Conservation (phyloP, 2,797 vertebrate genomes). For the Heterohyrax brucei region DNA sequence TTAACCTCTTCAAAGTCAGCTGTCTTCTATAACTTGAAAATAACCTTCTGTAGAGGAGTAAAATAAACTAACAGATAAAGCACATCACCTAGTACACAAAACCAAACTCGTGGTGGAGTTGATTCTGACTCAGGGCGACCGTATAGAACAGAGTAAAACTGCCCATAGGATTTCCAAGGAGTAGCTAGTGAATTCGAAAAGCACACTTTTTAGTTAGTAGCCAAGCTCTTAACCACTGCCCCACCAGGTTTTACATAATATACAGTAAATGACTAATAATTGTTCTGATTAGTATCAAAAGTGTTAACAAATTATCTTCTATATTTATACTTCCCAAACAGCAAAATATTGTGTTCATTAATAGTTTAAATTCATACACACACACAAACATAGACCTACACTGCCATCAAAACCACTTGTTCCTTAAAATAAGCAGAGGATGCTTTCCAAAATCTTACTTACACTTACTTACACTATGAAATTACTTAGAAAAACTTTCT, state of each 20-base stretch:
- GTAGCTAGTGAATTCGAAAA: no score
- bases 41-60: background rate
- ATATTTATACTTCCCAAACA: conserved; percentile 22
- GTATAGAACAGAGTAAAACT: no score
- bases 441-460: conserved; percentile 1
- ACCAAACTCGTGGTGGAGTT: no score
- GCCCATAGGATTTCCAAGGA: no score
- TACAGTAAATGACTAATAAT: conserved; percentile 7
- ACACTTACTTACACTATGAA: background rate
- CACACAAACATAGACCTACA: background rate
- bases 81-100: background rate
- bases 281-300: conserved; percentile 13
- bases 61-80: conserved; percentile 56
- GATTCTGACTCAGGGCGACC: no score
- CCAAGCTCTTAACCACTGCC: no score
- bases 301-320: conserved; percentile 57
- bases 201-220: no score
- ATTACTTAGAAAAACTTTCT: conserved; percentile 45
- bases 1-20: background rate
- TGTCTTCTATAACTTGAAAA: conserved; percentile 42
- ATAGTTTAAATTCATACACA: conserved; percentile 27
- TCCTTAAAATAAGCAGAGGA: conserved; percentile 34
- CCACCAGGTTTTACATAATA: background rate
- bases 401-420: background rate
- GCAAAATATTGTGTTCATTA: conserved; percentile 13